These are phyloP conservation scores for Sisor rabdophorus DNA, from an alignment of 2,113 vertebrate genomes.

Conservation along the genomic window DNA sequence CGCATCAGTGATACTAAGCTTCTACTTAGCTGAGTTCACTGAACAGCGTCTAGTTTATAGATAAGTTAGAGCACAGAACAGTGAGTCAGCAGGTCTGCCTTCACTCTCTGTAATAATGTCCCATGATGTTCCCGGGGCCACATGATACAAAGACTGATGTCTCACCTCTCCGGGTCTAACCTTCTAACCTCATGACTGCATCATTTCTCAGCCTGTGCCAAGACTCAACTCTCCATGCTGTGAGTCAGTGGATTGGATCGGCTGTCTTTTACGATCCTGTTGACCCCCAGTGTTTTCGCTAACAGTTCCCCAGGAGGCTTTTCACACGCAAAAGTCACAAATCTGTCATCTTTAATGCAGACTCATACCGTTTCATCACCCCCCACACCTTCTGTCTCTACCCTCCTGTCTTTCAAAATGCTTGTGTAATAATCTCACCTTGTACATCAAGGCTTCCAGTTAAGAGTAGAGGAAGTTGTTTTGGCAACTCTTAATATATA, in stretches of 20 bases:
- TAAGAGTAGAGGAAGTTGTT: too few relatives aligned
- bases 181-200: slow-evolving; percentile 1
- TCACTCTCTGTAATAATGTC: background rate
- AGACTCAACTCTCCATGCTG: background rate
- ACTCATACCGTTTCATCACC: background rate
- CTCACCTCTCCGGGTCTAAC: background rate
- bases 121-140: background rate
- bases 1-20: background rate
- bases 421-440: slow-evolving; percentile 42
- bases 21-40: background rate
- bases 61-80: background rate
- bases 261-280: background rate
- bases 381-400: slow-evolving; percentile 14
- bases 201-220: slow-evolving; percentile 20
- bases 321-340: background rate
- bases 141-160: slow-evolving; percentile 5
- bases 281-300: background rate
- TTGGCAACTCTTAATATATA: slow-evolving; percentile 55
- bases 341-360: slow-evolving; percentile 13
- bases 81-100: slow-evolving; percentile 17
- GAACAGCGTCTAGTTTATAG: slow-evolving; percentile 14
- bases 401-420: slow-evolving; percentile 19
- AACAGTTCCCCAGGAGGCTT: background rate
- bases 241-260: slow-evolving; percentile 17
- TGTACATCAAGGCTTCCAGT: slow-evolving; percentile 45